A percentile compares a stretch with the other conserved stretches of the same genome.
Conservation (phyloP, 2,113 vertebrate genomes). For the Aegotheles bennettii region DNA sequence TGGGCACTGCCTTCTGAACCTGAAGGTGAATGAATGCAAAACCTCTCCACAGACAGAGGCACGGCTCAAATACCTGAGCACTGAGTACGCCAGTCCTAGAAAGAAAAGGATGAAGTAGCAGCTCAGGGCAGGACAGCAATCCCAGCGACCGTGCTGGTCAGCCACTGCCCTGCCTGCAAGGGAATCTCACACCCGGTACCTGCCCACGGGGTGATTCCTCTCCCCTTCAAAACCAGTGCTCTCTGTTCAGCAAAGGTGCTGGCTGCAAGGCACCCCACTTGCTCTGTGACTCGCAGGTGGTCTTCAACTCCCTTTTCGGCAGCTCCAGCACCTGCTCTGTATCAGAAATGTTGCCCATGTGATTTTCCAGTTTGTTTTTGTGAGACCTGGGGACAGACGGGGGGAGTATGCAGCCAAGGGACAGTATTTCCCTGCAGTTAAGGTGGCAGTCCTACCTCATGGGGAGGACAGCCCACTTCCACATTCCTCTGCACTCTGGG, state of each 20-base stretch:
- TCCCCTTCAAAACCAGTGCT: background rate
- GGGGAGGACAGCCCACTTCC: background rate
- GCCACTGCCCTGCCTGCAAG: background rate
- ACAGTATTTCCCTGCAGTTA: background rate
- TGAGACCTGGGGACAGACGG: background rate
- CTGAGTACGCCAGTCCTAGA: background rate
- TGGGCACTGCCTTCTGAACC: background rate
- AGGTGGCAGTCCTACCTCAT: background rate
- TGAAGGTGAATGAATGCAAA: background rate
- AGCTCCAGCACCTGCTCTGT: background rate
- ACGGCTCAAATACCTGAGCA: rapidly evolving
- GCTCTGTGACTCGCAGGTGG: background rate
- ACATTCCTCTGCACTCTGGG: rapidly evolving
- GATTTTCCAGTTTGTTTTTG: background rate
- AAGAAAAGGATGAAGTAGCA: background rate
- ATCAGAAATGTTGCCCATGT: background rate
- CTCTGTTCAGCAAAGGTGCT: background rate
- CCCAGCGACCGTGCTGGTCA: background rate
- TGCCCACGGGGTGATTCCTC: too few species aligned
- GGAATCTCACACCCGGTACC: background rate
- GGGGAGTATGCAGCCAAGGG: background rate
- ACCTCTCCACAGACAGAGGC: background rate
- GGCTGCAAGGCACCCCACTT: background rate
- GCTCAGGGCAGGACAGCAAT: background rate
- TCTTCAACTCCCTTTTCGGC: background rate